Evolutionary conservation across 2,113 vertebrate genomes (phyloP).

Genomic region (Herpetotheres cachinnans): DNA sequence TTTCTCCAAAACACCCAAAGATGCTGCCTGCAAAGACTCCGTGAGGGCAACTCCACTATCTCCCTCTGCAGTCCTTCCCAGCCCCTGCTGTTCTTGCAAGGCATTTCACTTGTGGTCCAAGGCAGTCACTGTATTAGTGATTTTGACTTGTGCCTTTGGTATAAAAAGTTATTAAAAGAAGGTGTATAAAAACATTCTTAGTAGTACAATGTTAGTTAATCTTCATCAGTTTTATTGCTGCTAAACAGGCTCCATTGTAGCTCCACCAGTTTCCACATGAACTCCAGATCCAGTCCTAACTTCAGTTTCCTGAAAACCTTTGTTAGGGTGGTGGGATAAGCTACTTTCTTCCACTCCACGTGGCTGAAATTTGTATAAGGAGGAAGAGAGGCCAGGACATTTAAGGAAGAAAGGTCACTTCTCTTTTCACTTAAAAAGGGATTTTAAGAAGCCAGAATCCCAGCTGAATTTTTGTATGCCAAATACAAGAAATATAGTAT

Average conservation of each 20-base stretch:
- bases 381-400: background rate
- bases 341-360: background rate
- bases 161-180: background rate
- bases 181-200: background rate
- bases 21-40: background rate
- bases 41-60: background rate
- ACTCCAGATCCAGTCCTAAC: background rate
- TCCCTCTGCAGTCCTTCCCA: background rate
- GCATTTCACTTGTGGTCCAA: background rate
- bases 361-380: background rate
- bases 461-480: constrained; percentile 1
- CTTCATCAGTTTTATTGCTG: background rate
- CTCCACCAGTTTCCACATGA: background rate
- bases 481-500: constrained; percentile 41
- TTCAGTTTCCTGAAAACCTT: background rate
- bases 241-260: background rate
- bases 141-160: background rate
- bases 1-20: background rate
- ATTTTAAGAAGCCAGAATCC: background rate
- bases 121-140: background rate
- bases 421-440: background rate
- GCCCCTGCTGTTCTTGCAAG: background rate
- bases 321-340: background rate
- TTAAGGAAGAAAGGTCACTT: background rate
- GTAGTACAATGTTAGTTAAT: background rate